Percentiles rank a stretch among this genome's conserved stretches.
Evolutionary conservation across 2,888 invertebrate species (phyloP).

Genomic region (Drosophila longiperda): DNA sequence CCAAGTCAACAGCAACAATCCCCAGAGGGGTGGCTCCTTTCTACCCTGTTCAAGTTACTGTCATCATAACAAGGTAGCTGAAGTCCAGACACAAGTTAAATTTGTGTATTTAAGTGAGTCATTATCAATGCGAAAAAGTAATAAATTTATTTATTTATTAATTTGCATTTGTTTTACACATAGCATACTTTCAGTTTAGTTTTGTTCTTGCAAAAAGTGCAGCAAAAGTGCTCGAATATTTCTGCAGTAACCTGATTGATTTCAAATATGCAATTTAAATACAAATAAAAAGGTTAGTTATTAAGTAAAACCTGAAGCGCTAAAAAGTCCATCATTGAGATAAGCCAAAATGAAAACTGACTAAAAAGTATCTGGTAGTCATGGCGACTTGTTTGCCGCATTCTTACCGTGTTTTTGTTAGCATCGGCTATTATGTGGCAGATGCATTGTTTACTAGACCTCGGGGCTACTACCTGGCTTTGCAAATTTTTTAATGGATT

Average conservation of each 20-base stretch:
- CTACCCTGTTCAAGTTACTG: constrained; percentile 20
- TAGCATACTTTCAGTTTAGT: constrained; percentile 9
- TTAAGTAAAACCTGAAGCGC: not conserved
- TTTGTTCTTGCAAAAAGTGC: not conserved
- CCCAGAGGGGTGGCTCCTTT: not conserved
- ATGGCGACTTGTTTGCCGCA: not conserved
- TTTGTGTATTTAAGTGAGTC: not conserved
- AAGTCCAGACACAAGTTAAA: not conserved
- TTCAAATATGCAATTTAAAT: not conserved
- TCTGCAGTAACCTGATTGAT: not conserved
- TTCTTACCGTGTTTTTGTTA: constrained; percentile 35
- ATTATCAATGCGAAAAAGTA: not conserved
- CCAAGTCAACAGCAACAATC: not conserved
- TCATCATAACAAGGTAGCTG: no score
- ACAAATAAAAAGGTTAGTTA: not conserved
- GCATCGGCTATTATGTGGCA: constrained; percentile 66
- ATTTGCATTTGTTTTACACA: not conserved
- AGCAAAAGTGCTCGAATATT: not conserved
- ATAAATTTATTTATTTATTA: not conserved
- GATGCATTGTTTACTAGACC: constrained; percentile 71
- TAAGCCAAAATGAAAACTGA: not conserved
- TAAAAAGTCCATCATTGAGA: not conserved
- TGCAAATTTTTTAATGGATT: constrained; percentile 80
- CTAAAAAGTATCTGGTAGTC: constrained; percentile 17
- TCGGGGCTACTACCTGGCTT: constrained; percentile 62